These are phyloP conservation scores for Drosophila histrio DNA, from an alignment of 2,888 invertebrate species.

Conservation along the genomic window DNA sequence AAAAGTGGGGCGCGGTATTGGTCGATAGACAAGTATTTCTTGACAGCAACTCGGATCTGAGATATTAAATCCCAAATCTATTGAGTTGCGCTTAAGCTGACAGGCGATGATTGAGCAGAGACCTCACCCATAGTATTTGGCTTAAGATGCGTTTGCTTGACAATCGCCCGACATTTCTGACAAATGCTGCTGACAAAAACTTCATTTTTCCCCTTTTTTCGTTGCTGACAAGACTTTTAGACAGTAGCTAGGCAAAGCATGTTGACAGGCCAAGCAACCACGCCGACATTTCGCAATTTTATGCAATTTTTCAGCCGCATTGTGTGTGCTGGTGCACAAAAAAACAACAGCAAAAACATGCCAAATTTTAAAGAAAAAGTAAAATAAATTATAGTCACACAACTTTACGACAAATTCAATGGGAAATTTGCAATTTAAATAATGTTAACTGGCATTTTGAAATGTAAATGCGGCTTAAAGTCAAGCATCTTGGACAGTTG, in stretches of 20 bases:
- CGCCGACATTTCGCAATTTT: constrained; percentile 62
- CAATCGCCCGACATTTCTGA: constrained; percentile 74
- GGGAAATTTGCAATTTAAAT: constrained; percentile 75
- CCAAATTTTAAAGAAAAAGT: constrained; percentile 13
- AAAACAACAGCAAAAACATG: constrained; percentile 7
- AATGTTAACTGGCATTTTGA: constrained; percentile 69
- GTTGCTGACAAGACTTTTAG: constrained; percentile 49
- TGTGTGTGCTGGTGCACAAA: constrained; percentile 34
- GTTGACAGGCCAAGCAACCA: constrained; percentile 61
- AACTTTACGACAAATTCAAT: constrained; percentile 73
- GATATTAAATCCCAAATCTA: constrained; percentile 7
- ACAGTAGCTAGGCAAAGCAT: constrained; percentile 58
- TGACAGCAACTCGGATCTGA: constrained; percentile 5
- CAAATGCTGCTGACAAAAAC: constrained; percentile 69
- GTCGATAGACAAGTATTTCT: constrained; percentile 16
- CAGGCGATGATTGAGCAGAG: constrained; percentile 33
- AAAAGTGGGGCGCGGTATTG: constrained; percentile 42
- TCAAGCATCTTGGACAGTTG: constrained; percentile 59
- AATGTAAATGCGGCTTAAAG: constrained; percentile 51
- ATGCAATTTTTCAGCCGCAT: constrained; percentile 63
- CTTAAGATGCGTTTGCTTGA: constrained; percentile 51
- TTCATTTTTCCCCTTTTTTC: constrained; percentile 24
- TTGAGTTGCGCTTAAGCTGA: constrained; percentile 24
- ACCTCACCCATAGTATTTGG: constrained; percentile 43
- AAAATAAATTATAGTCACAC: constrained; percentile 71